Percentiles rank a stretch among this genome's conserved stretches.
These are phyloP conservation scores for Drosophila limbata DNA, from an alignment of 2,888 invertebrate genomes.

Conservation along the genomic window DNA sequence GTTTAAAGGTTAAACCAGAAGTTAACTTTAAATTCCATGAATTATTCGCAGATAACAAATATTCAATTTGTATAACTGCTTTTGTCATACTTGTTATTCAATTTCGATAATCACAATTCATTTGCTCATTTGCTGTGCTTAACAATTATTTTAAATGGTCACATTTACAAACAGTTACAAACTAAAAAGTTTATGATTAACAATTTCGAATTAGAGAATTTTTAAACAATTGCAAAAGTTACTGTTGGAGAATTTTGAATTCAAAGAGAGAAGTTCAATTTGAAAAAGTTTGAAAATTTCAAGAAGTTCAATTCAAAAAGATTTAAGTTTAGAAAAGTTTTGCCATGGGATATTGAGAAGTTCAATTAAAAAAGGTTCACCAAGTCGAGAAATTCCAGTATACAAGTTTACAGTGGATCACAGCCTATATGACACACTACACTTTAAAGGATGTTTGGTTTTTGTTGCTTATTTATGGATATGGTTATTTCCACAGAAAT, in stretches of 20 bases:
- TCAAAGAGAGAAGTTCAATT: not conserved
- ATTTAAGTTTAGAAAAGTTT: not conserved
- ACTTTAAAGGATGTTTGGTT: no score
- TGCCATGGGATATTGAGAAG: no score
- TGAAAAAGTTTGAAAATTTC: not conserved
- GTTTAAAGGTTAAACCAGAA: slow-evolving; percentile 16
- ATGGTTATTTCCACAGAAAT: no score
- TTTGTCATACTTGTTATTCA: slow-evolving; percentile 7
- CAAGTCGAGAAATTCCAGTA: no score
- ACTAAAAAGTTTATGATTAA: not conserved
- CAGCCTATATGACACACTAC: no score
- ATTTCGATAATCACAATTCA: slow-evolving; percentile 2
- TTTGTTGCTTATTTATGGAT: no score
- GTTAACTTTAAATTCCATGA: not conserved
- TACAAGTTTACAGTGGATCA: no score
- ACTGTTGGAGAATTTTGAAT: not conserved
- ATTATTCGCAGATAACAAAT: slow-evolving; percentile 1
- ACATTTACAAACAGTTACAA: not conserved
- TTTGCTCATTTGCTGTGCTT: not conserved
- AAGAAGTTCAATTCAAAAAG: no score
- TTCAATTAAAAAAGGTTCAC: not conserved
- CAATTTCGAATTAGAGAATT: not conserved
- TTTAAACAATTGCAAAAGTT: not conserved
- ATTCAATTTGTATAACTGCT: slow-evolving; percentile 10
- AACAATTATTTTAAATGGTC: not conserved